phyloP scores from a whole-genome alignment of 1,140 invertebrate species.

The Pogonognathellus flavescens region DNA sequence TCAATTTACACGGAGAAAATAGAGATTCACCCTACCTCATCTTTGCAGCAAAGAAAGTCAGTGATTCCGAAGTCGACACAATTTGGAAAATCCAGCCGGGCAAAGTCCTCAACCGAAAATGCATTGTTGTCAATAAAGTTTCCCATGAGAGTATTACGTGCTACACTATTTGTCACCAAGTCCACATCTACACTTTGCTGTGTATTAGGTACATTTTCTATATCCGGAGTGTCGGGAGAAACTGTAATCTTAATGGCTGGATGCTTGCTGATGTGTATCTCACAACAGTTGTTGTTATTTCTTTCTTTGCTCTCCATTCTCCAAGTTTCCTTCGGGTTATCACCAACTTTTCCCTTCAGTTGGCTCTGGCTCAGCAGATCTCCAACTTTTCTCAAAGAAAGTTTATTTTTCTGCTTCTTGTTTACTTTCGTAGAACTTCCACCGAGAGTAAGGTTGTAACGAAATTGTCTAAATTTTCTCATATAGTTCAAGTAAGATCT shows the following conservation, averaged over 20 bases:
- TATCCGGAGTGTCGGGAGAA: constrained; percentile 55
- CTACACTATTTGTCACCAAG: not conserved
- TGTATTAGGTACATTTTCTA: constrained; percentile 3
- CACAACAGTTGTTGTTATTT: not conserved
- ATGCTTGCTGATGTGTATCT: not conserved
- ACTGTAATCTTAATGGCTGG: constrained; percentile 61
- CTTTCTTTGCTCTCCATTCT: not conserved
- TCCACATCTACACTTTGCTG: not conserved
- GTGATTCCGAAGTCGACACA: constrained; percentile 64
- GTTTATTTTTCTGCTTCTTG: not conserved
- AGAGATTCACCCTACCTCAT: constrained; percentile 52
- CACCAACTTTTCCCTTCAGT: not conserved
- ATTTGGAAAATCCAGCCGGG: constrained; percentile 8
- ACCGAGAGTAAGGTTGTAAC: not conserved
- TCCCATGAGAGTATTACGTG: not conserved
- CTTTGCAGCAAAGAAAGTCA: constrained; percentile 61
- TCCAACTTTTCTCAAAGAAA: not conserved
- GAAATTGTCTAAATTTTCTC: constrained; percentile 6
- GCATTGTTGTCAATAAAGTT: not conserved
- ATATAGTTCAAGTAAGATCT: constrained; percentile 18
- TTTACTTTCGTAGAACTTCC: not conserved
- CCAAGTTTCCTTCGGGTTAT: not conserved
- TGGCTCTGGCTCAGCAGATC: not conserved
- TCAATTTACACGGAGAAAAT: not conserved
- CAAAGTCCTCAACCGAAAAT: constrained; percentile 19